These are phyloP conservation scores for Acromyrmex echinatior DNA, from an alignment of 1,140 invertebrate genomes.

Conservation along the genomic window DNA sequence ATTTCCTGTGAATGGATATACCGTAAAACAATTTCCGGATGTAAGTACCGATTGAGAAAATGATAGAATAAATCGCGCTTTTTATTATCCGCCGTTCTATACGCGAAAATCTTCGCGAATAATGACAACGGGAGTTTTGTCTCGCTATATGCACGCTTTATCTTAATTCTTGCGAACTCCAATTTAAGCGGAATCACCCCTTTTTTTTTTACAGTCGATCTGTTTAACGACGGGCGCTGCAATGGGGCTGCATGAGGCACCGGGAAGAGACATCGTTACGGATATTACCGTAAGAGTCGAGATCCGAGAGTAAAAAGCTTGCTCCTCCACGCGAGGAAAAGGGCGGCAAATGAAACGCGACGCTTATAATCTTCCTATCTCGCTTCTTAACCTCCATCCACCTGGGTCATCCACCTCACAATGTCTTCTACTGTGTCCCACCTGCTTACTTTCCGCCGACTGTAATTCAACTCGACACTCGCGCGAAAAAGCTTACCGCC, in stretches of 20 bases:
- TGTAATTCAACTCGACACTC: conserved; percentile 55
- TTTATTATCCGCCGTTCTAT: not conserved
- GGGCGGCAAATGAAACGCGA: conserved; percentile 78
- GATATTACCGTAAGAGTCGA: conserved; percentile 72
- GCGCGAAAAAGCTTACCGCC: not conserved
- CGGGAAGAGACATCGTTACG: conserved; percentile 73
- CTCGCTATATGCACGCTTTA: conserved; percentile 38
- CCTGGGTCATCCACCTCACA: conserved; percentile 28
- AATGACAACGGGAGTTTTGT: conserved; percentile 35
- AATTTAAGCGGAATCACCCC: conserved; percentile 73
- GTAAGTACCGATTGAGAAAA: not conserved
- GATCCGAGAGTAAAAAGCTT: conserved; percentile 73
- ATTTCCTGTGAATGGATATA: not conserved
- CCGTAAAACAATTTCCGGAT: not conserved
- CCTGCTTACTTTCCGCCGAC: conserved; percentile 43
- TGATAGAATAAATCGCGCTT: not conserved
- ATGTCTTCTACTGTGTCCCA: conserved; percentile 59
- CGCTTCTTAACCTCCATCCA: conserved; percentile 1
- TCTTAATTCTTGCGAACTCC: conserved; percentile 66
- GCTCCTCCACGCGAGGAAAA: conserved; percentile 23
- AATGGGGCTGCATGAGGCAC: conserved; percentile 18
- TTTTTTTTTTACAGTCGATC: conserved; percentile 74
- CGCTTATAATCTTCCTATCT: conserved; percentile 78
- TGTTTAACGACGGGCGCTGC: conserved; percentile 71
- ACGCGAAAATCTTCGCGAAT: not conserved